Base-by-base conservation (phyloP, 2,797 vertebrate species). In the Todus mexicanus region DNA sequence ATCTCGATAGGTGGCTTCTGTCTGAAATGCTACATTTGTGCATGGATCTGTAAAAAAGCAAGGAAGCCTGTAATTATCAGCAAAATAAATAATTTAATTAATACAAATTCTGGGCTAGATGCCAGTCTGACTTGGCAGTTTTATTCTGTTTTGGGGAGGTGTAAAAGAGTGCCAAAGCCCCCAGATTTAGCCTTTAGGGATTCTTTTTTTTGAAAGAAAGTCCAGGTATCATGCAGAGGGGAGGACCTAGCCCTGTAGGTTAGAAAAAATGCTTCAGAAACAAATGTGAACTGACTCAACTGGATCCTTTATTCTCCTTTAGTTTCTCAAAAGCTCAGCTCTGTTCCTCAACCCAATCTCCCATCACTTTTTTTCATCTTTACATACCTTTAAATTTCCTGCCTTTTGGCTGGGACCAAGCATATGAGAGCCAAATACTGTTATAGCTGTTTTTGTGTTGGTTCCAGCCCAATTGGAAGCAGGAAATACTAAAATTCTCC, bases 401-500 rank as follows among this genome's bases (percentile, higher is more conserved):
- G 92, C 70, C 26, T 92, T 93, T 95, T 96, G 95, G 90, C 93
- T 89, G 29, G 79, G 79, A 56, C 25, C 15, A 66, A 15, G 14
- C 51, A 1, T 57, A 16, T 73, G 63, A 86, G 93, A 93, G 94
- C 92, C 95, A 96, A 95, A 89, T 73, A 80, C 81, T 42, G 51
- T 94, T 94, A 65, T 57, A 95, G 75, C 81, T 94, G 93, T n/a
- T 95, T 94, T 94, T 92, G 66, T 87, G 82, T 86, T 93, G 92
- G 87, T 96, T 96, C 91, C 95, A 93, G 82, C 87, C 94, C 87
- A 93, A 95, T 4, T 95, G 94, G 95, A 96, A 96, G 96, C 93
- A 96, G 95, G 95, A 96, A 96, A 96, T 96, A 91, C 87, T 92
- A 56, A 80, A 95, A 96, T 84, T 94, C 95, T 92, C 94, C 57